Evolutionary conservation across 2,113 vertebrate genomes (phyloP), one percentile per base, ranked within the genome.

Genomic region (Thinocorus orbignyianus): DNA sequence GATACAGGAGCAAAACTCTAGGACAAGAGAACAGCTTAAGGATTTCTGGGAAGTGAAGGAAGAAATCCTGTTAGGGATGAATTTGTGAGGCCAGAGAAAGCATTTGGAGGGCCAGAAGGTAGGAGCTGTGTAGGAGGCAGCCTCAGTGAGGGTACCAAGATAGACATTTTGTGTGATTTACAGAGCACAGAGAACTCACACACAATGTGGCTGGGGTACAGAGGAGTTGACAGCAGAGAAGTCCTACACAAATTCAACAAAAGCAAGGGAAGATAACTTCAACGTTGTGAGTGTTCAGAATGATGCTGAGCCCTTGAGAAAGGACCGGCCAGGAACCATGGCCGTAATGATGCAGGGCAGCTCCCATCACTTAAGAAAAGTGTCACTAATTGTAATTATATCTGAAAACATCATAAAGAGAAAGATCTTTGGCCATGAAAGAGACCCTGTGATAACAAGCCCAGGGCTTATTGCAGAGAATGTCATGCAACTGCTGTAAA

Each of bases 201-300:
- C 6, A 28, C 39, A 55, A 15, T 0, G 0, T 61, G 41, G 10
- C 39, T 4, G 6, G 13, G 16, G 10, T 46, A 46, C 0, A 1
- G 69, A 88, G 35, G 10, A 58, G 46, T 23, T 78, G 44, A 41
- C 26, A 65, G 54, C 20, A 57, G 8, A 9, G 22, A 86, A 77
- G 10, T 17, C 22, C 44, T 37, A 19, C 9, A 9, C 33, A 70
- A 46, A 88, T 39, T 65, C 41, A 48, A 41, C 37, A 82, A 74
- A 66, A 79, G 15, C 28, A 58, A 76, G 28, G 13, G 62, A 82
- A 62, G 11, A 18, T 58, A 66, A 54, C 18, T 64, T 42, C 15
- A 64, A 15, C 41, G 17, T 62, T 66, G 41, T 0, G 2, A 55
- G 61, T 71, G 41, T 66, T 88, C 41, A 37, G 37, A 25, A 55